Evolutionary conservation across 2,888 invertebrate species (phyloP).

Genomic region (Meteorus colon): DNA sequence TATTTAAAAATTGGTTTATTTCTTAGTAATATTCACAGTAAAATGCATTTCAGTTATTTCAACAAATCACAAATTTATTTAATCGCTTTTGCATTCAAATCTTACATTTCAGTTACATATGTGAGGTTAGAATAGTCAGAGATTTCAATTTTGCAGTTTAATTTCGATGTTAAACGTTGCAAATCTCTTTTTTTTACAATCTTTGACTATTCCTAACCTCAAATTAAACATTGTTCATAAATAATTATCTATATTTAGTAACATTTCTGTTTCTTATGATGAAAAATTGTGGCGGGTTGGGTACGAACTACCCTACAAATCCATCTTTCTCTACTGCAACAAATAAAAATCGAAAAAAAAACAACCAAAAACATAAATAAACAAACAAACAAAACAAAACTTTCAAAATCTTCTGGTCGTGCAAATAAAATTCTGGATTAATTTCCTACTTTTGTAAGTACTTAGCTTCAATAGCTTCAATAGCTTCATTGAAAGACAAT

Average conservation of each 20-base stretch:
- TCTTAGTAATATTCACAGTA: not conserved
- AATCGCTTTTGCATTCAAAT: not conserved
- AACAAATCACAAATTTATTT: not conserved
- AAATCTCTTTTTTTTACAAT: too few species aligned
- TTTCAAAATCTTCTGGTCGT: not conserved
- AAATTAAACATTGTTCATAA: too few species aligned
- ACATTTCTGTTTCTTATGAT: slow-evolving; percentile 65
- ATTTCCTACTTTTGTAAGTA: slow-evolving; percentile 69
- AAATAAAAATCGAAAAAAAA: slow-evolving; percentile 40
- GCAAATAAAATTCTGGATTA: slow-evolving; percentile 35
- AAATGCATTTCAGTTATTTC: not conserved
- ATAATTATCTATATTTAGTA: slow-evolving; percentile 37
- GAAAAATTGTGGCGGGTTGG: slow-evolving; percentile 70
- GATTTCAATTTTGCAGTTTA: too few species aligned
- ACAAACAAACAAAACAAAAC: not conserved
- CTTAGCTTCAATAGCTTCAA: slow-evolving; percentile 50
- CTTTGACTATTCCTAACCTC: too few species aligned
- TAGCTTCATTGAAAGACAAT: not conserved
- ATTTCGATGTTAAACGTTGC: too few species aligned
- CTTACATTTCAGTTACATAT: too few species aligned
- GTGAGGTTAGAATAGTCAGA: too few species aligned
- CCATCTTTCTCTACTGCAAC: slow-evolving; percentile 53
- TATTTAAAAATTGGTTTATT: not conserved
- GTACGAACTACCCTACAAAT: slow-evolving; percentile 67
- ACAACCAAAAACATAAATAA: slow-evolving; percentile 36